Evolutionary conservation across 1,140 invertebrate genomes (phyloP), one percentile per base, ranked within the genome.

Genomic region (Calliopsis andreniformis): DNA sequence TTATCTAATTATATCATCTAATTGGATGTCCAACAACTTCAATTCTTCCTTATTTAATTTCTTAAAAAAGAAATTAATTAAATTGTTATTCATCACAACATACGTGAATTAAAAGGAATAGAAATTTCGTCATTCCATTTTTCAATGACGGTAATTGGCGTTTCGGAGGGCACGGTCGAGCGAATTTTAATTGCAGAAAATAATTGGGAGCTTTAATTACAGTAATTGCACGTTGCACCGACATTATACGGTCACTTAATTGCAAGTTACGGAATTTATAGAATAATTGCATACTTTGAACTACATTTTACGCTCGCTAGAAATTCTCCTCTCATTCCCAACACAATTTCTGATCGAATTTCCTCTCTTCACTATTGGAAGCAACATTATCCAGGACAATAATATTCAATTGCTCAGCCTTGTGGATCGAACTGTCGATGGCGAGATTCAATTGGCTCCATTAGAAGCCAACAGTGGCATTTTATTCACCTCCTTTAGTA

Each of bases 371-470:
- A 8, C 6, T 18, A n/a, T 7, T 28, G 8, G 10, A n/a, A 47
- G 47, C 43, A 63, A 20, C 23, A 30, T 16, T n/a, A 63, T 32
- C 25, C 25, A n/a, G 61, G 25, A 47, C 42, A 63, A 58, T 58
- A 32, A 47, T 8, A 10, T 63, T n/a, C 7, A 47, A 47, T 20
- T 1, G 8, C n/a, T 20, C 32, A 20, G n/a, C 55, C 18, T 58
- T 18, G 32, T 35, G 8, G 8, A 63, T 8, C 25, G 8, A 47
- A 62, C 12, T 45, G 30, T 47, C 25, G 18, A 23, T 12, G 18
- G 8, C 32, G 16, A 58, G 55, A 35, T 58, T 18, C 32, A 58
- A 58, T 58, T 58, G 55, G 35, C 42, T 30, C 18, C 0, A 18
- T 63, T 63, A 47, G 10, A 47, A 63, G 18, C 14, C 0, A 45